phyloP scores from a whole-genome alignment of 1,140 invertebrate genomes.

The Proctacanthus coquilletti region DNA sequence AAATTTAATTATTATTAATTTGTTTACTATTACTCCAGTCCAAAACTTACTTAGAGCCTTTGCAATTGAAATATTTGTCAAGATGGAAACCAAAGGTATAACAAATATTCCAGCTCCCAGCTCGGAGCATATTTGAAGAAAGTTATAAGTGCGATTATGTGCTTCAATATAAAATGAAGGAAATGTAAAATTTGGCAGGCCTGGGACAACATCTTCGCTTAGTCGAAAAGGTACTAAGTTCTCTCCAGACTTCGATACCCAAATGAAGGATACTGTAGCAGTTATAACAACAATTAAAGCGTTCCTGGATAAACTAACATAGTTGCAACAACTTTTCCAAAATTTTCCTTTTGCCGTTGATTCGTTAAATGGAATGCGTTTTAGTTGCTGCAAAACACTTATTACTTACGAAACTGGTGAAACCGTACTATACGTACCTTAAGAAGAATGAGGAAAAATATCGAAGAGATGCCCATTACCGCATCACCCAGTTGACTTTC shows the following conservation, averaged over 20 bases:
- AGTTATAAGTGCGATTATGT: conserved; percentile 37
- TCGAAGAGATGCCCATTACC: conserved; percentile 51
- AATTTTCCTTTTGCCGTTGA: conserved; percentile 29
- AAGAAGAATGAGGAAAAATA: conserved; percentile 49
- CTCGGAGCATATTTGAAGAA: conserved; percentile 44
- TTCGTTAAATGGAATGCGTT: conserved; percentile 14
- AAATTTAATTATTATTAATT: background rate
- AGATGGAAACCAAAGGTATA: conserved; percentile 60
- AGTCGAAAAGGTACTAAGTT: conserved; percentile 15
- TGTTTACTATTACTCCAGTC: background rate
- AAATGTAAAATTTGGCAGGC: conserved; percentile 43
- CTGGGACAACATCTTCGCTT: conserved; percentile 37
- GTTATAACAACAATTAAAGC: conserved; percentile 60
- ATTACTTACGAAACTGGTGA: background rate
- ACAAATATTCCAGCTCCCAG: conserved; percentile 58
- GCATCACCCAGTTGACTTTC: conserved; percentile 49
- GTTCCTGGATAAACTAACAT: conserved; percentile 60
- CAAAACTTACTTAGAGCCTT: conserved; percentile 58
- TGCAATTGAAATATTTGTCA: conserved; percentile 76
- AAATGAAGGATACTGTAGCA: conserved; percentile 43
- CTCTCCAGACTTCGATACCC: conserved; percentile 10
- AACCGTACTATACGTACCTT: conserved; percentile 40
- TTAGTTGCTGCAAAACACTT: background rate
- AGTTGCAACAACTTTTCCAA: conserved; percentile 41
- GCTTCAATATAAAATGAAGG: conserved; percentile 43